Evolutionary conservation across 2,113 vertebrate species (phyloP).

Genomic region (Poecile atricapillus): DNA sequence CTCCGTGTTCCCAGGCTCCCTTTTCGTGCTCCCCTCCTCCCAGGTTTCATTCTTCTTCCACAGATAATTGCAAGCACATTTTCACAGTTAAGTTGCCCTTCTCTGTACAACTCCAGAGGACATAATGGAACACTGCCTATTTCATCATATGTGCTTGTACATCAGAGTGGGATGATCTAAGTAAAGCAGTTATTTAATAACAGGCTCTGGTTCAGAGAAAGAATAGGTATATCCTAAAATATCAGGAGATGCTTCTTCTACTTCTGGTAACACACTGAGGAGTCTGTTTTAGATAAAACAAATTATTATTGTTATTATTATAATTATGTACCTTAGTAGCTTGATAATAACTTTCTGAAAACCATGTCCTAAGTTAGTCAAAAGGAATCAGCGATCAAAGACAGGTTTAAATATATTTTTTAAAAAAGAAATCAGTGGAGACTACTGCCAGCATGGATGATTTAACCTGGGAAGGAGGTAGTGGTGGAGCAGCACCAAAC

Average conservation of each 20-base stretch:
- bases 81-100: slow-evolving; percentile 43
- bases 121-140: background rate
- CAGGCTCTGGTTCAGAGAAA: background rate
- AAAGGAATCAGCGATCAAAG: background rate
- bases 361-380: background rate
- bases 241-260: background rate
- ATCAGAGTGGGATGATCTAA: background rate
- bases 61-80: slow-evolving; percentile 67
- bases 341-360: background rate
- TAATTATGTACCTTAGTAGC: background rate
- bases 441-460: background rate
- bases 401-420: background rate
- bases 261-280: background rate
- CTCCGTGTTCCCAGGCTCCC: slow-evolving; percentile 54
- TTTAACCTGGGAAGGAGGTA: background rate
- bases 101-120: background rate
- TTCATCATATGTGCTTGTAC: background rate
- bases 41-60: slow-evolving; percentile 63
- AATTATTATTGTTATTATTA: no score
- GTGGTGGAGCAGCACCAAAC: background rate
- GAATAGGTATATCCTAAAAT: background rate
- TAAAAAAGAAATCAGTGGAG: background rate
- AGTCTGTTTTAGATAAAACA: background rate
- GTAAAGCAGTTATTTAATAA: background rate
- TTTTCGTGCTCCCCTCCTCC: slow-evolving; percentile 50